phyloP scores from a whole-genome alignment of 2,113 vertebrate species.

The Cynopterus brachyotis region DNA sequence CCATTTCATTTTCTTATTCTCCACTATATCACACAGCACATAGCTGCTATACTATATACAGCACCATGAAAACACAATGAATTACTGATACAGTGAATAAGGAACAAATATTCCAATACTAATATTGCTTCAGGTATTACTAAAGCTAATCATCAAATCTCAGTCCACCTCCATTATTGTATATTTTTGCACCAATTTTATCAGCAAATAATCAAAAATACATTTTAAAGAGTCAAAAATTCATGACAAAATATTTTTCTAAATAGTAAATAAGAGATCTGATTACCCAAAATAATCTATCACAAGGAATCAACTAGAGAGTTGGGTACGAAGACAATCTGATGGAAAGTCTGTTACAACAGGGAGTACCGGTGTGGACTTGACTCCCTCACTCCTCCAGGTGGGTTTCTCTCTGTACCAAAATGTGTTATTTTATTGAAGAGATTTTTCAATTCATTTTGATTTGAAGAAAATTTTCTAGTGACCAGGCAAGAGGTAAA shows the following conservation, averaged over 20 bases:
- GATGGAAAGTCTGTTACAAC: background rate
- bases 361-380: background rate
- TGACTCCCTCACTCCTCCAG: background rate
- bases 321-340: background rate
- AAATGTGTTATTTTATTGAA: background rate
- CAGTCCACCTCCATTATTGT: background rate
- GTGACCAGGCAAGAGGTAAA: background rate
- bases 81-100: background rate
- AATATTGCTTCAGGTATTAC: background rate
- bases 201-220: background rate
- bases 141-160: background rate
- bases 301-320: background rate
- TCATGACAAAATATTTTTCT: background rate
- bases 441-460: background rate
- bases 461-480: slow-evolving; percentile 39
- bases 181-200: background rate
- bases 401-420: background rate
- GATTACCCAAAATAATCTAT: background rate
- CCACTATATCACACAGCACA: background rate
- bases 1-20: background rate
- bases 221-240: background rate
- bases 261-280: background rate
- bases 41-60: background rate
- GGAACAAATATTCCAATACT: background rate
- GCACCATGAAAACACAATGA: background rate